Base-by-base conservation (phyloP, 2,888 invertebrate genomes). In the Sphecodes monilicornis region DNA sequence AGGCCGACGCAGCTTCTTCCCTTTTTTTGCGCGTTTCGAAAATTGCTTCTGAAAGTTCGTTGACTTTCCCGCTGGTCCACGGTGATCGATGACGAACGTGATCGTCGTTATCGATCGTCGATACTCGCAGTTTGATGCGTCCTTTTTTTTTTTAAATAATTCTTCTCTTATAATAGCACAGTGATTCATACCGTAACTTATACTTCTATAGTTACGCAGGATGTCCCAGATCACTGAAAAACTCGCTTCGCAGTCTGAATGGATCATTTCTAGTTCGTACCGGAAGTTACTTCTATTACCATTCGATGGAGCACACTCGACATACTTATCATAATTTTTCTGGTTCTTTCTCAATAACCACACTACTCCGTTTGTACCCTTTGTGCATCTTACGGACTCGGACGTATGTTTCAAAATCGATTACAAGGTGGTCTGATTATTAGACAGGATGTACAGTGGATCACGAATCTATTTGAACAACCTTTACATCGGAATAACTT, bases 21-120 rank as follows among this genome's bases (percentile, higher is more conserved):
- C 76, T 68, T 80, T 78, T 60, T 78, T 80, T 76, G 71, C 41
- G 69, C 46, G 74, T 88, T 83, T 81, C 79, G 78, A 88, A 83
- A 85, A 88, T 88, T 78, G 46, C 82, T 66, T 84, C 72, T 50
- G 74, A 75, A 84, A 80, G 87, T 89, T 89, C 89, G 71, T 82
- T 75, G 89, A 85, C 85, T 77, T 66, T 36, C 57, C 29, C 64
- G 18, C 29, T 43, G 13, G 29, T 72, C 50, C 76, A 71, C 41
- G 80, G 76, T 76, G 66, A 66, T 78, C 80, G 73, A 54, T 73
- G 73, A 75, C 84, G 76, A 57, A 29, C 43, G 69, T 41, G 43
- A 76, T 72, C 74, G 72, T 70, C 85, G 78, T 86, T 82, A 82
- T 88, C 75, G 76, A 78, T 54, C 84, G 78, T 57, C 64, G 78